phyloP scores from a whole-genome alignment of 2,888 invertebrate genomes.

The Meghimatium bilineatum region DNA sequence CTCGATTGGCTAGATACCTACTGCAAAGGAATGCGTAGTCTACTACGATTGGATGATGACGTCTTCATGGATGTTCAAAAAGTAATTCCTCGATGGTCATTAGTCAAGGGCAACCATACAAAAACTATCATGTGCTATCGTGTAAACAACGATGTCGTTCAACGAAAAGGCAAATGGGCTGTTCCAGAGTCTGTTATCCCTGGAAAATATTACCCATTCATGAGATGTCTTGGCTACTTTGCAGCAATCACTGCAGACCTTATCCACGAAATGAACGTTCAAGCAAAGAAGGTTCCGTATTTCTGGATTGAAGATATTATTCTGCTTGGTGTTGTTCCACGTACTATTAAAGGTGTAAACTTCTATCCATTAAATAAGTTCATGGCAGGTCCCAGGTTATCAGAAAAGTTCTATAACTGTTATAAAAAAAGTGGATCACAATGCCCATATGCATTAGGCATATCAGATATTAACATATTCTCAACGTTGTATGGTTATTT shows the following conservation, averaged over 20 bases:
- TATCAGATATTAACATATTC: neutral
- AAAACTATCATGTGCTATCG: conserved; percentile 18
- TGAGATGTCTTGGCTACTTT: conserved; percentile 73
- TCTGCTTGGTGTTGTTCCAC: conserved; percentile 70
- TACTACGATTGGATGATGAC: conserved; percentile 35
- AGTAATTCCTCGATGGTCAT: neutral
- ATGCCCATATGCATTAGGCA: neutral
- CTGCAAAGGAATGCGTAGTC: neutral
- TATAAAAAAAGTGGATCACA: neutral
- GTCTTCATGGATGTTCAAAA: neutral
- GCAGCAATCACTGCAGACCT: conserved; percentile 67
- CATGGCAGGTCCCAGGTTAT: neutral
- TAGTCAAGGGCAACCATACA: neutral
- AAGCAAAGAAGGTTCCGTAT: conserved; percentile 67
- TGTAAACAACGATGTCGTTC: neutral
- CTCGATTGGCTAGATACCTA: neutral
- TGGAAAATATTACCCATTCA: conserved; percentile 62
- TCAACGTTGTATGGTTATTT: neutral
- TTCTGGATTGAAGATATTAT: conserved; percentile 77
- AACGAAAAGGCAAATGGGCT: conserved; percentile 18
- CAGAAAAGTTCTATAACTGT: neutral
- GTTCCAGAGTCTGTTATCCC: neutral
- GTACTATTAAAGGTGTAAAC: conserved; percentile 60
- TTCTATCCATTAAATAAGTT: neutral
- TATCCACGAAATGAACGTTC: conserved; percentile 63